These are phyloP conservation scores for Battus philenor DNA, from an alignment of 1,140 invertebrate species.

Conservation along the genomic window DNA sequence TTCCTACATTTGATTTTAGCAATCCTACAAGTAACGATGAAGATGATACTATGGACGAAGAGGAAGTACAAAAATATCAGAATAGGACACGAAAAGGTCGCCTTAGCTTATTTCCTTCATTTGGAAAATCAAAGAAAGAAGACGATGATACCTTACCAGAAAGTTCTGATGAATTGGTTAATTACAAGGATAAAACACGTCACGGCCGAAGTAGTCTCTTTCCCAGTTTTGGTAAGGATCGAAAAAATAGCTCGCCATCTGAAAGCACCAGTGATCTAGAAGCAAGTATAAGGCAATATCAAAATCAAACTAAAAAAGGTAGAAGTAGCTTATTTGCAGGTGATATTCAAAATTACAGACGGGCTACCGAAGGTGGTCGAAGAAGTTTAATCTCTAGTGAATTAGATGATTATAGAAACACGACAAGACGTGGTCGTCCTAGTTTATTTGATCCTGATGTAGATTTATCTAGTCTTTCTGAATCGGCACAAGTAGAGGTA, in stretches of 20 bases:
- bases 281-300: slow-evolving; percentile 56
- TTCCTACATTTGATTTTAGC: slow-evolving; percentile 62
- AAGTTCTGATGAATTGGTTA: slow-evolving; percentile 60
- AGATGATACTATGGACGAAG: slow-evolving; percentile 56
- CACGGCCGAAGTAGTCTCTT: slow-evolving; percentile 55
- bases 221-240: slow-evolving; percentile 57
- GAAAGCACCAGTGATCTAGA: slow-evolving; percentile 44
- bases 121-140: slow-evolving; percentile 57
- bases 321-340: slow-evolving; percentile 62
- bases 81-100: slow-evolving; percentile 60
- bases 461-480: slow-evolving; percentile 54
- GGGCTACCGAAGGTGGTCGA: slow-evolving; percentile 27
- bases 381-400: slow-evolving; percentile 48
- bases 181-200: slow-evolving; percentile 64
- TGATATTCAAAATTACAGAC: slow-evolving; percentile 38
- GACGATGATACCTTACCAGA: slow-evolving; percentile 60
- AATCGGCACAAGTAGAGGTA: slow-evolving; percentile 77
- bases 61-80: slow-evolving; percentile 61
- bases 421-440: slow-evolving; percentile 56
- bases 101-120: slow-evolving; percentile 61
- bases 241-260: slow-evolving; percentile 46
- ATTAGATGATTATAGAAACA: slow-evolving; percentile 54
- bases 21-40: slow-evolving; percentile 50
- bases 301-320: slow-evolving; percentile 57
- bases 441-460: slow-evolving; percentile 76